Evolutionary conservation across 1,140 invertebrate genomes (phyloP), one percentile per base, ranked within the genome.

Genomic region (Sarcophaga peregrina): DNA sequence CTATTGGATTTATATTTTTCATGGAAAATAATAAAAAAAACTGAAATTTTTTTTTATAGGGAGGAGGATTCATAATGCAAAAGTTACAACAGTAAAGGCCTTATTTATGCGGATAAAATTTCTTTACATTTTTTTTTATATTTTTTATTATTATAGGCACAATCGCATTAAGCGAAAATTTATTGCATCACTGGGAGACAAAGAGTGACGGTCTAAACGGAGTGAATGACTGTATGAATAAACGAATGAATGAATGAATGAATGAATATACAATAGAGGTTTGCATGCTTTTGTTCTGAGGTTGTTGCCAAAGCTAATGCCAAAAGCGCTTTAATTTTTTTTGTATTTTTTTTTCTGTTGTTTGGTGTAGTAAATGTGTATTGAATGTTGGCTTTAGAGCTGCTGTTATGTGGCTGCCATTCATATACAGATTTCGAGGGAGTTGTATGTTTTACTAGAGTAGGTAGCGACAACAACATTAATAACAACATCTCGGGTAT

Each of bases 131-230:
- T 68, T 68, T 68, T 68, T 68, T 68, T 68, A 9, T 8, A 8
- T 68, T 68, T 25, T 78, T n/a, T 78, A 52, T 78, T 78, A 37
- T 78, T 78, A 78, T 78, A n/a, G 75, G 47, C 48, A 78, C 47
- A 78, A 78, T 25, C 75, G 75, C 75, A 78, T 78, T 78, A 78
- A 78, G 47, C 37, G 25, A 52, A 52, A 78, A 78, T 78, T 78
- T 78, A 78, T 78, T 78, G 75, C 75, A 78, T 78, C 75, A 78
- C 75, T 78, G 75, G 75, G 75, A 78, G 47, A 37, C 1, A 78
- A 78, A 20, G 75, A 52, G 15, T 78, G 75, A 52, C 47, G 75
- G 25, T 20, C 48, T 78, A 52, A 68, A 68, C 13, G 15, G 54
- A 58, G 13, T 58, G 25, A 37, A 37, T 37, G 25, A 37, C 25